Evolutionary conservation across 2,113 vertebrate species (phyloP).

Genomic region (Notechis scutatus): DNA sequence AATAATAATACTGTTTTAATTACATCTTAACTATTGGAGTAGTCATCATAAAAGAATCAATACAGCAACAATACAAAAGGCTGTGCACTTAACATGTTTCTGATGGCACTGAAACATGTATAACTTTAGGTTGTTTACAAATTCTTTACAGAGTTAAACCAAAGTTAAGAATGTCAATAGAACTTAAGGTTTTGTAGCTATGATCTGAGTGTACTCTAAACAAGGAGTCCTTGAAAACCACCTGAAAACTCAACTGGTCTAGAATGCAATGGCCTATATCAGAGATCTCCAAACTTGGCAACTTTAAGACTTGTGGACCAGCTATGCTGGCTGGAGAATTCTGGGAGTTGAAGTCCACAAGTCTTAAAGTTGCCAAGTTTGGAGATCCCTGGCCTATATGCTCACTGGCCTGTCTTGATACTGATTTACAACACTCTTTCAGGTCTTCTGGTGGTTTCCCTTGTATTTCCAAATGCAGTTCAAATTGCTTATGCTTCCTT

Average conservation of each 20-base stretch:
- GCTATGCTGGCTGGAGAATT: no score
- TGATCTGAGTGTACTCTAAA: not conserved
- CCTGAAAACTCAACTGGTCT: not conserved
- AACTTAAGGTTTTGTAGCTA: not conserved
- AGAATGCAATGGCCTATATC: not conserved
- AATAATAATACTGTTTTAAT: not conserved
- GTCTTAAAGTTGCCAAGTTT: no score
- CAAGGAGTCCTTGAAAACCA: not conserved
- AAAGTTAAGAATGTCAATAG: not conserved
- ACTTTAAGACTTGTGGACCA: no score
- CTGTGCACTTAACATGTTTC: not conserved
- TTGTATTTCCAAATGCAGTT: not conserved
- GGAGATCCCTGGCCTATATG: no score
- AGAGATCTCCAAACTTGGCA: no score
- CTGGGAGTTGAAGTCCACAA: no score
- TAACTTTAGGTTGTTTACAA: not conserved
- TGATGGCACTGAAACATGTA: not conserved
- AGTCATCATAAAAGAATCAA: not conserved
- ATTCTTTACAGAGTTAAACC: not conserved
- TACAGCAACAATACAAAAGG: not conserved
- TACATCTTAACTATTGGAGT: not conserved
- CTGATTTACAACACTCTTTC: not conserved
- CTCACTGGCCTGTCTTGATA: not conserved
- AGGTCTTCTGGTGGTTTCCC: not conserved
- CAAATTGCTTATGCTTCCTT: not conserved